These are phyloP conservation scores for Nycticryphes semicollaris DNA, from an alignment of 2,113 vertebrate species.

Conservation along the genomic window DNA sequence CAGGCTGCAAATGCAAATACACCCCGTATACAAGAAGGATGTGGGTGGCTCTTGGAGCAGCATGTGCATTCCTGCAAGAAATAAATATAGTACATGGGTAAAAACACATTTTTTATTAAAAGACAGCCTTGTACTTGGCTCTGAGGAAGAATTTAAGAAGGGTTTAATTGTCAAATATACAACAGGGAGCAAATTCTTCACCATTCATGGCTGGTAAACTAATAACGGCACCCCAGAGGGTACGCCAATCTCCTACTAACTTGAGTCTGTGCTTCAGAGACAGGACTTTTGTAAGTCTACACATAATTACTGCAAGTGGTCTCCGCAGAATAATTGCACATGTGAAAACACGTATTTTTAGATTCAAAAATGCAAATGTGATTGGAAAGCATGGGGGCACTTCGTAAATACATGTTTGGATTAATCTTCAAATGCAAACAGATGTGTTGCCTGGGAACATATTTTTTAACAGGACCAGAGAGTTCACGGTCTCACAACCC, in stretches of 20 bases:
- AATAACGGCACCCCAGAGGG: background rate
- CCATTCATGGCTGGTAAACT: conserved; percentile 2
- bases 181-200: conserved; percentile 62
- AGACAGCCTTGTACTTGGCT: conserved; percentile 65
- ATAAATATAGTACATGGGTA: conserved; percentile 68
- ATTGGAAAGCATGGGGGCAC: background rate
- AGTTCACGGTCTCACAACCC: background rate
- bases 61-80: conserved; percentile 70
- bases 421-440: conserved; percentile 1
- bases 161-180: conserved; percentile 50
- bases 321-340: background rate
- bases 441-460: background rate
- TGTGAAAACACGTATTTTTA: background rate
- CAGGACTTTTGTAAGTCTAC: background rate
- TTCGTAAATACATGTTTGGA: background rate
- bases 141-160: conserved; percentile 58
- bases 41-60: conserved; percentile 73
- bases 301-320: background rate
- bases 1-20: conserved; percentile 60
- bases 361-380: conserved; percentile 7
- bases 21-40: conserved; percentile 55
- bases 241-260: conserved; percentile 14
- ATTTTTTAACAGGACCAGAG: background rate
- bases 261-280: background rate
- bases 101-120: conserved; percentile 66